A percentile compares a stretch with the other conserved stretches of the same genome.
phyloP scores from a whole-genome alignment of 1,140 invertebrate species.

The Theocolax elegans region DNA sequence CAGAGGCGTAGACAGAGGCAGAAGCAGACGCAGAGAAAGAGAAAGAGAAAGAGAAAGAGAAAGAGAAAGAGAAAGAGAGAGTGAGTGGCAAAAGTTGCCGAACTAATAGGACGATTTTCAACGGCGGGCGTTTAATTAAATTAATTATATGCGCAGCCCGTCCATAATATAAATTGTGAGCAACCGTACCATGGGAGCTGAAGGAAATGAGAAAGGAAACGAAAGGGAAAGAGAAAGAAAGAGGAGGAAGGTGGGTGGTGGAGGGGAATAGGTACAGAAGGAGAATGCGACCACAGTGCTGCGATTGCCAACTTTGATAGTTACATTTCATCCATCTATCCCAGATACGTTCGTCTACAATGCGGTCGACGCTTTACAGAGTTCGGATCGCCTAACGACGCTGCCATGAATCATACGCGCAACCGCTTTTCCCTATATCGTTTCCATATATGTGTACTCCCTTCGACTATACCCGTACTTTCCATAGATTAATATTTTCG shows the following conservation, averaged over 20 bases:
- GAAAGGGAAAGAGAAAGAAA: slow-evolving; percentile 20
- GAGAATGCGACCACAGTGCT: slow-evolving; percentile 41
- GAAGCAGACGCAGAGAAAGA: too few species aligned
- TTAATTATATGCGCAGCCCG: slow-evolving; percentile 66
- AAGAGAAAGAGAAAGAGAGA: neutral
- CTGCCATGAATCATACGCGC: slow-evolving; percentile 34
- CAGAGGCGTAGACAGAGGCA: neutral
- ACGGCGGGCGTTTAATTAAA: slow-evolving; percentile 66
- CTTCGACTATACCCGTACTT: neutral
- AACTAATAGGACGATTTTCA: slow-evolving; percentile 67
- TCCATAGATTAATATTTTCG: slow-evolving; percentile 35
- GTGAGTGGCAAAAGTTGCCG: slow-evolving; percentile 61
- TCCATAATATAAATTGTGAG: slow-evolving; percentile 66
- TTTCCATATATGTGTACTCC: too few species aligned
- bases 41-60: neutral
- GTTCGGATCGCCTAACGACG: slow-evolving; percentile 40
- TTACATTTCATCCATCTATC: slow-evolving; percentile 64
- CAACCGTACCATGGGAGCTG: slow-evolving; percentile 48
- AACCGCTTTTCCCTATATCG: neutral
- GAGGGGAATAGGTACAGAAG: slow-evolving; percentile 15
- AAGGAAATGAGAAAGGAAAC: slow-evolving; percentile 28
- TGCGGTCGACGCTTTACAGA: slow-evolving; percentile 37
- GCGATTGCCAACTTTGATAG: slow-evolving; percentile 67
- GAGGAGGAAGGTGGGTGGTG: neutral
- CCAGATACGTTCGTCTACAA: slow-evolving; percentile 49